Conservation (phyloP, 2,797 vertebrate species). For the Esox masquinongy region DNA sequence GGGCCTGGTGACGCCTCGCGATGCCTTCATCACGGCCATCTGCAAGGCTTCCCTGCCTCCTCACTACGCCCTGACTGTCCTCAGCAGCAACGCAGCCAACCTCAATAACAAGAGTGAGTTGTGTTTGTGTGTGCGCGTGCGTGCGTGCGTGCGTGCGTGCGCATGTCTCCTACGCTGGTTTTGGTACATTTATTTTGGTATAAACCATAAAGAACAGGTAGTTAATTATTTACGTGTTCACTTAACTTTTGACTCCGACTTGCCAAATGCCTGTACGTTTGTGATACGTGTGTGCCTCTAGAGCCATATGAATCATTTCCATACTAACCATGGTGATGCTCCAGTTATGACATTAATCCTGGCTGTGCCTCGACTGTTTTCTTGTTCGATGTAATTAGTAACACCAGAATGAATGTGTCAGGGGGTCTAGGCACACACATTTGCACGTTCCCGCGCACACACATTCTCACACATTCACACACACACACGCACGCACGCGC, state of each 20-base stretch:
- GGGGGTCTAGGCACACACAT: constrained; percentile 1
- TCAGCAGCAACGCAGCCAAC: constrained; percentile 82
- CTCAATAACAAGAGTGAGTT: constrained; percentile 89
- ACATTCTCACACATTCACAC: neutral
- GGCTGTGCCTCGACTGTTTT: constrained; percentile 42
- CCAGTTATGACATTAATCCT: constrained; percentile 45
- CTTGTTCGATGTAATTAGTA: constrained; percentile 46
- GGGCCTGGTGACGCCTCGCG: constrained; percentile 93
- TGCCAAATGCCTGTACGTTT: neutral
- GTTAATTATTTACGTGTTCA: constrained; percentile 36
- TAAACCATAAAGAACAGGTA: neutral
- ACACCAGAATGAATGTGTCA: constrained; percentile 42
- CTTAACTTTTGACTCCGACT: neutral
- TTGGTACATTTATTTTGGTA: neutral
- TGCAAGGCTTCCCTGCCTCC: constrained; percentile 98
- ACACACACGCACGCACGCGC: constrained; percentile 17
- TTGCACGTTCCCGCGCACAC: neutral
- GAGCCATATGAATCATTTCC: neutral
- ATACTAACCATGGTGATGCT: constrained; percentile 5
- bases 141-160: neutral
- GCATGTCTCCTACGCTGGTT: neutral
- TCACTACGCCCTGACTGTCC: constrained; percentile 93
- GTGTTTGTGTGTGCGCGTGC: constrained; percentile 25
- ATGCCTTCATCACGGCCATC: constrained; percentile 98
- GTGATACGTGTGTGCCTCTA: no score